These are phyloP conservation scores for Ctenoplectra terminalis DNA, from an alignment of 1,140 invertebrate species.

Conservation along the genomic window DNA sequence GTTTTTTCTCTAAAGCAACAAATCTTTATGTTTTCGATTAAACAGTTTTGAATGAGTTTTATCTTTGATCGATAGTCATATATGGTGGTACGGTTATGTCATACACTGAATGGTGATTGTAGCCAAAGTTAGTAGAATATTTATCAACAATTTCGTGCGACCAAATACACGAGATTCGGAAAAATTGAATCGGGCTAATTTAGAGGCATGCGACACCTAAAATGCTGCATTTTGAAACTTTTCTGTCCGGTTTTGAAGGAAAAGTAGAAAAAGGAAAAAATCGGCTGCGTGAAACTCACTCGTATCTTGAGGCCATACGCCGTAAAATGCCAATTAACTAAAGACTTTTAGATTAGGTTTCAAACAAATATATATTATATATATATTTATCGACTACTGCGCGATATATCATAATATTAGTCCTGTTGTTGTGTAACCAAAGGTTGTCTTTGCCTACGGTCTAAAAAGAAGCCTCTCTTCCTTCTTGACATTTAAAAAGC, in stretches of 20 bases:
- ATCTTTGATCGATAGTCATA: not conserved
- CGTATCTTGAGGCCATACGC: conserved; percentile 73
- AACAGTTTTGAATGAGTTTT: not conserved
- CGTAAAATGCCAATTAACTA: conserved; percentile 80
- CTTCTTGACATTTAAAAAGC: conserved; percentile 49
- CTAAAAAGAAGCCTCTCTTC: conserved; percentile 46
- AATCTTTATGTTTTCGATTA: not conserved
- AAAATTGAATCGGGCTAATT: conserved; percentile 5
- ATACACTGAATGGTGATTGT: conserved; percentile 10
- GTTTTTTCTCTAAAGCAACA: not conserved
- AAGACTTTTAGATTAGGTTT: conserved; percentile 77
- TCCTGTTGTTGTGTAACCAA: conserved; percentile 71
- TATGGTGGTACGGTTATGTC: not conserved
- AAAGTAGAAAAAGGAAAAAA: not conserved
- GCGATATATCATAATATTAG: conserved; percentile 69
- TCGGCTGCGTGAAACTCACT: conserved; percentile 44
- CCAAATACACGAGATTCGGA: not conserved
- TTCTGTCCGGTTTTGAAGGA: too few relatives aligned
- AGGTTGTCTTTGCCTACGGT: conserved; percentile 67
- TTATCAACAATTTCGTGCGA: conserved; percentile 19
- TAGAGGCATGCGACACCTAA: not conserved
- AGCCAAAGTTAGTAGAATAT: conserved; percentile 47
- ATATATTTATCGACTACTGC: conserved; percentile 58
- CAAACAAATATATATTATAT: conserved; percentile 48
- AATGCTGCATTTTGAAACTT: not conserved